Evolutionary conservation across 2,888 invertebrate species (phyloP), one percentile per base, ranked within the genome.

Genomic region (Leptopilina myrica): DNA sequence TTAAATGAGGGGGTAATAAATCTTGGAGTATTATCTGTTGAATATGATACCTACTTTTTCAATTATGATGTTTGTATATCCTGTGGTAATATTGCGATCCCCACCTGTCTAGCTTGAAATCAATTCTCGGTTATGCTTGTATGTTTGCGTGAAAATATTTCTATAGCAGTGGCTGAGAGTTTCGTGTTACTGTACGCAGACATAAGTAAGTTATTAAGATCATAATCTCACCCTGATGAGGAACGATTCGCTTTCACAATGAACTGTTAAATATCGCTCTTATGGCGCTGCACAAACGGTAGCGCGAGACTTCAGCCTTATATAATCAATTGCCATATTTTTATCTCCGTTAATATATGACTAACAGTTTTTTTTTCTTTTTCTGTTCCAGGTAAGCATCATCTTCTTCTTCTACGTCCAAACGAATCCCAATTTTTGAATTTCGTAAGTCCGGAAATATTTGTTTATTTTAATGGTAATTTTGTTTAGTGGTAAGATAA

Each of bases 131-230:
- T 43, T 66, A 66, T 66, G 33, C 40, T 43, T 64, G 12, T 65
- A 40, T 15, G 46, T 9, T 9, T 56, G 76, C 43, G 69, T 56
- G 66, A 66, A 76, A 64, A 56, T 67, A 62, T 49, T 46, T 12
- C 43, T 20, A 73, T n/a, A 64, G 7, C 46, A 49, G 12, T 15
- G 69, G 11, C 53, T 76, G 64, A 64, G 59, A 78, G 84, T 84
- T 81, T 85, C 84, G 81, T 82, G 83, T 85, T 84, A 84, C 84
- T 82, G 82, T 84, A 82, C 81, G 82, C 79, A 81, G 80, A 80
- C 84, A 81, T 84, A 85, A 88, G 85, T 87, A 84, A 87, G 88
- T 88, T 87, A 87, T 88, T 88, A 88, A 88, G 88, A 88, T 88
- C 82, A 82, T 85, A 85, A 88, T 88, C 88, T 86, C 77, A 80